Evolutionary conservation across 2,888 invertebrate species (phyloP), one percentile per base, ranked within the genome.

Genomic region (Xylota segnis): DNA sequence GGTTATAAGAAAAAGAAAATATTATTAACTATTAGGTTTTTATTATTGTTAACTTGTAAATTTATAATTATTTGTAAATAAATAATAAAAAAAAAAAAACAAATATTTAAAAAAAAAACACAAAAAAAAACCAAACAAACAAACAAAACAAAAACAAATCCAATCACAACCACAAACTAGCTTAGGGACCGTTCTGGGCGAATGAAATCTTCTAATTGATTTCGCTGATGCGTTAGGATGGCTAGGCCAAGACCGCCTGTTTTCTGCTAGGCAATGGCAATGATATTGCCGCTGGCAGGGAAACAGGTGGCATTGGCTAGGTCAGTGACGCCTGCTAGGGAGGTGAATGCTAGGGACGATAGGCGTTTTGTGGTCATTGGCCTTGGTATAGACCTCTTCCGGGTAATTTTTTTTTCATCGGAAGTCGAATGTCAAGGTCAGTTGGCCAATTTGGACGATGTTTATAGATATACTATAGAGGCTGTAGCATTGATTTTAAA

Each of bases 1-100:
- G 86, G 77, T 66, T 81, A 32, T 86, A 86, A 86, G 86, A 70
- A 59, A 45, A 37, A 37, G 3, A 68, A 59, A 45, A 56, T 86
- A 54, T 81, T 59, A 86, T 66, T 86, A 84, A 84, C 83, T 84
- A 52, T 76, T 86, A 86, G 86, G 82, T 23, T 86, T 77, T 86
- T 81, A 83, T 56, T 87, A 83, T 87, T 87, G 83, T 83, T 83
- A 83, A 83, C 70, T 87, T 87, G 72, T 87, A 87, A 83, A 81
- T 83, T 91, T 91, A 91, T 91, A 90, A 92, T 91, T 92, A 89
- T 89, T 90, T 92, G 91, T 91, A 92, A 91, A 91, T 91, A 92
- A 91, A 90, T 90, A 87, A 89, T 90, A 91, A 90, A 90, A 90
- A 89, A 88, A 88, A 89, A 89, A 89, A 88, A 89, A 88, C 90